phyloP scores from a whole-genome alignment of 2,888 invertebrate species.

The Coelogynopora nodosa region DNA sequence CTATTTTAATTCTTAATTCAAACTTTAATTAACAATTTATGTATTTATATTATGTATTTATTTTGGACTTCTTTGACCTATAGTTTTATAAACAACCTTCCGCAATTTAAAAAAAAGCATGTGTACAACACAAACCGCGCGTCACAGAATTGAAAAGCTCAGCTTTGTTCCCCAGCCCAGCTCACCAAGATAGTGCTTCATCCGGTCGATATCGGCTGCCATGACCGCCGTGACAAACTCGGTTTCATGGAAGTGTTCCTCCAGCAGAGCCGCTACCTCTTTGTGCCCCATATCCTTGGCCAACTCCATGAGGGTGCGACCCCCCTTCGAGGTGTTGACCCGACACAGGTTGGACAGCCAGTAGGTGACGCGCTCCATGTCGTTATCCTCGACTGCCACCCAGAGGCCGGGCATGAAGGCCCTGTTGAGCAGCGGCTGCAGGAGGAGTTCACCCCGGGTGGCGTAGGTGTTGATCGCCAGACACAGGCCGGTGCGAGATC shows the following conservation, averaged over 20 bases:
- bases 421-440: slow-evolving; percentile 48
- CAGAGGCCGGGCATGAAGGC: slow-evolving; percentile 51
- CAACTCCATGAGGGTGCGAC: slow-evolving; percentile 50
- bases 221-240: slow-evolving; percentile 52
- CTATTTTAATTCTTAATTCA: too few relatives aligned
- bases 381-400: slow-evolving; percentile 51
- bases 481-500: slow-evolving; percentile 48
- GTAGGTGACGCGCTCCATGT: slow-evolving; percentile 49
- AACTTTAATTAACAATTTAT: too few relatives aligned
- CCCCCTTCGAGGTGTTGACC: slow-evolving; percentile 49
- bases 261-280: slow-evolving; percentile 50
- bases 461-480: slow-evolving; percentile 50
- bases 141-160: too few relatives aligned
- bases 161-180: too few relatives aligned
- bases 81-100: too few relatives aligned
- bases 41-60: too few relatives aligned
- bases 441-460: slow-evolving; percentile 51
- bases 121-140: too few relatives aligned
- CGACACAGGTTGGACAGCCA: slow-evolving; percentile 51
- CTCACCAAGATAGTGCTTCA: slow-evolving; percentile 50
- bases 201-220: slow-evolving; percentile 51
- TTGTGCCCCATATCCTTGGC: slow-evolving; percentile 48
- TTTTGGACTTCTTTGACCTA: too few relatives aligned
- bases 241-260: slow-evolving; percentile 50
- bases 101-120: too few relatives aligned